These are phyloP conservation scores for Numida meleagris DNA, from an alignment of 2,113 vertebrate genomes.

Conservation along the genomic window DNA sequence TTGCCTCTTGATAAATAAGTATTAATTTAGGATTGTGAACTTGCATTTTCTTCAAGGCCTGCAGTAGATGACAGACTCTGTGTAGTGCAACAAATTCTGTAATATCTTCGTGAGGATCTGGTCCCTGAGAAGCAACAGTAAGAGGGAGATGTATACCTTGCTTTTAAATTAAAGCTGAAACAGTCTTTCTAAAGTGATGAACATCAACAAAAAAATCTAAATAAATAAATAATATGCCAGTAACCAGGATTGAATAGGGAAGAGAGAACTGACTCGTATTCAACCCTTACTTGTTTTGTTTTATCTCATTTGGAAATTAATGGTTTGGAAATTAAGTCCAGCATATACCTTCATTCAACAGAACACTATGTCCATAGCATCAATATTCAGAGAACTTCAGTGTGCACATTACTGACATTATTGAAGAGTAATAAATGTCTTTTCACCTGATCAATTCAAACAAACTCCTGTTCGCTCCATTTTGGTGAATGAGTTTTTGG, in stretches of 20 bases:
- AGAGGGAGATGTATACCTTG: neutral
- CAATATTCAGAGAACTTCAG: neutral
- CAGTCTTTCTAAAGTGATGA: neutral
- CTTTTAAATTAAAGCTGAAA: slow-evolving; percentile 32
- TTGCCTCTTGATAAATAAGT: neutral
- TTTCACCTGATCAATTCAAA: neutral
- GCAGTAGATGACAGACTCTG: neutral
- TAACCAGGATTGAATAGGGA: neutral
- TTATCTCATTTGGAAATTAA: neutral
- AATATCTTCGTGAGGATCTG: neutral
- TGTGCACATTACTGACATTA: neutral
- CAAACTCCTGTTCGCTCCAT: neutral
- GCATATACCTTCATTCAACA: neutral
- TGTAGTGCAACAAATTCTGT: slow-evolving; percentile 45
- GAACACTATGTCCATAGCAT: rapidly evolving
- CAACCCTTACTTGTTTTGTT: neutral
- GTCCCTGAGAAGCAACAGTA: neutral
- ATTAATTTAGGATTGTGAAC: slow-evolving; percentile 40
- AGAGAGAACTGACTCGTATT: neutral
- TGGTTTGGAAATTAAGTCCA: neutral
- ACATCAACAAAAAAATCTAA: neutral
- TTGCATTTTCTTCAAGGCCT: neutral
- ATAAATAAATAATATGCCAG: neutral
- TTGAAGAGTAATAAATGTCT: neutral
- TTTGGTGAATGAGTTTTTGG: neutral